These are phyloP conservation scores for Heliconius erato DNA, from an alignment of 2,888 invertebrate species.

Conservation along the genomic window DNA sequence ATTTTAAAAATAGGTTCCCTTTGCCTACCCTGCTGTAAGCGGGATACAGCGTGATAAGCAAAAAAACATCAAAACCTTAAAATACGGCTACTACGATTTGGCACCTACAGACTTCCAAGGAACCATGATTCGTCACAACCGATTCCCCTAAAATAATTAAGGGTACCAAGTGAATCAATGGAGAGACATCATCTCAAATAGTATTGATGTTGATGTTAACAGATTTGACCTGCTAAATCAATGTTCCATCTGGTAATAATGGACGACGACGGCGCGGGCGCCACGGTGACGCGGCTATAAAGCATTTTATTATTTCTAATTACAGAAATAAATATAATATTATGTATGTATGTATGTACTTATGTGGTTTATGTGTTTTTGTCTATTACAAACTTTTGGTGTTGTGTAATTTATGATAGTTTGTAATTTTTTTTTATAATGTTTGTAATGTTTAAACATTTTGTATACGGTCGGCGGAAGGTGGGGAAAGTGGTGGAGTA, in stretches of 20 bases:
- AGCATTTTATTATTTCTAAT: conserved; percentile 30
- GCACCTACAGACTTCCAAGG: not conserved
- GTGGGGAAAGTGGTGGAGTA: too few relatives aligned
- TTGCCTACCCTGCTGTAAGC: too few relatives aligned
- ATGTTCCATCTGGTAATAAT: conserved; percentile 73
- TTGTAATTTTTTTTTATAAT: too few relatives aligned
- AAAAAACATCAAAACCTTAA: not conserved
- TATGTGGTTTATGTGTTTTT: conserved; percentile 10
- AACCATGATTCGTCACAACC: conserved; percentile 8
- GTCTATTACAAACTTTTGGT: not conserved
- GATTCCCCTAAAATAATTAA: conserved; percentile 31
- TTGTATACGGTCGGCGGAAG: too few relatives aligned
- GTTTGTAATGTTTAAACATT: not conserved
- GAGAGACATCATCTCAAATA: conserved; percentile 67
- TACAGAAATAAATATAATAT: conserved; percentile 32
- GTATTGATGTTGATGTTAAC: conserved; percentile 80
- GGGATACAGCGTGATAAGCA: not conserved
- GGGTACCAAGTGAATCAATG: conserved; percentile 53
- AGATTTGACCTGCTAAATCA: conserved; percentile 81
- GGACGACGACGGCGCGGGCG: conserved; percentile 60
- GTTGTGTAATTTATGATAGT: not conserved
- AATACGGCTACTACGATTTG: not conserved
- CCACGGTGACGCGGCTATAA: conserved; percentile 46
- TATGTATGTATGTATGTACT: conserved; percentile 18
- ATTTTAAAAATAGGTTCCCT: too few relatives aligned